These are phyloP conservation scores for Netelia fuscicornis DNA, from an alignment of 2,888 invertebrate genomes.

Conservation along the genomic window DNA sequence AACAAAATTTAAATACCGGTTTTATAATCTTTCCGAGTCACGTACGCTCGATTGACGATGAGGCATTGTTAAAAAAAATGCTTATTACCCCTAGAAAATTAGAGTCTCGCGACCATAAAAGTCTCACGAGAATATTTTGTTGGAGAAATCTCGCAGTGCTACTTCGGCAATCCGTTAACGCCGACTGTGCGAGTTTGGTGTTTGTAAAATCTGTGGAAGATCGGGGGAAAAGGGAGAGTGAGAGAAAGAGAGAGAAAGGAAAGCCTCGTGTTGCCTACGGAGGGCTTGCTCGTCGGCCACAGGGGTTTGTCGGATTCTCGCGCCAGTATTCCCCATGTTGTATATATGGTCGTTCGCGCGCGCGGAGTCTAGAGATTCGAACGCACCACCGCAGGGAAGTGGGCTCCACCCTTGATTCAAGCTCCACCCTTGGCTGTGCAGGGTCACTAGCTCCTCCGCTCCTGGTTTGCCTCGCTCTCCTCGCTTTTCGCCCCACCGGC, in stretches of 20 bases:
- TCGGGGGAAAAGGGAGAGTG: conserved; percentile 27
- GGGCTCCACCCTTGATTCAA: conserved; percentile 82
- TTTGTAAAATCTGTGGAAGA: conserved; percentile 52
- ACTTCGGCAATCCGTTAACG: conserved; percentile 62
- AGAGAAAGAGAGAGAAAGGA: conserved; percentile 42
- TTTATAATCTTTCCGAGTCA: conserved; percentile 16
- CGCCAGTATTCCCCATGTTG: conserved; percentile 67
- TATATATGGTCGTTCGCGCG: conserved; percentile 48
- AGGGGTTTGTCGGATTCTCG: conserved; percentile 44
- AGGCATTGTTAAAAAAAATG: conserved; percentile 16
- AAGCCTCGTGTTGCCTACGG: conserved; percentile 52
- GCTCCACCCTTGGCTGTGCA: conserved; percentile 81
- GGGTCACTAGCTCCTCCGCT: conserved; percentile 73
- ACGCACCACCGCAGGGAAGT: conserved; percentile 28
- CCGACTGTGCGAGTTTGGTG: conserved; percentile 61
- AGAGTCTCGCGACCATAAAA: conserved; percentile 42
- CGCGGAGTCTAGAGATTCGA: conserved; percentile 17
- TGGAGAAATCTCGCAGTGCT: conserved; percentile 43
- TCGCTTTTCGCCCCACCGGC: conserved; percentile 34
- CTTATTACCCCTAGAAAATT: background rate
- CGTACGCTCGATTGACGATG: conserved; percentile 17
- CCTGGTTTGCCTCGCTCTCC: conserved; percentile 10
- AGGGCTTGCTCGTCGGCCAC: conserved; percentile 29
- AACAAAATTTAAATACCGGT: background rate
- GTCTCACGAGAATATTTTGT: conserved; percentile 29